These are phyloP conservation scores for Polyommatus iphigenia DNA, from an alignment of 2,888 invertebrate genomes.

Conservation along the genomic window DNA sequence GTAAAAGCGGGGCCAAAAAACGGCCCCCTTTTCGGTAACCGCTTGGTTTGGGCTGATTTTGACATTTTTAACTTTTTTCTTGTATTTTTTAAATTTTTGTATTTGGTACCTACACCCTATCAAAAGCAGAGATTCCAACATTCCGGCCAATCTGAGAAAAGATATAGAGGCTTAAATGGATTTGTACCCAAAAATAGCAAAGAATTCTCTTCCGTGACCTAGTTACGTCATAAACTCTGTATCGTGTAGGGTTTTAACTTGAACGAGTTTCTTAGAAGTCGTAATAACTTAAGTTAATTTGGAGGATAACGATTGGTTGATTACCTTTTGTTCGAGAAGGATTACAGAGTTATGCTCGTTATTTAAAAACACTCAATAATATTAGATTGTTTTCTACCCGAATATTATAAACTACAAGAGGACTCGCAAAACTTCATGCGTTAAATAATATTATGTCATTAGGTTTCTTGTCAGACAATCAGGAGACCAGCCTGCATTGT, in stretches of 20 bases:
- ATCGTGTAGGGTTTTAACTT: slow-evolving; percentile 16
- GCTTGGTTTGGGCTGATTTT: too few species aligned
- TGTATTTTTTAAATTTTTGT: not conserved
- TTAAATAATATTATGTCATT: too few species aligned
- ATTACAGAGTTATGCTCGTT: not conserved
- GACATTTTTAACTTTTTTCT: too few species aligned
- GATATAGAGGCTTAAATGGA: not conserved
- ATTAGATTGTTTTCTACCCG: too few species aligned
- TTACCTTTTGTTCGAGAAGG: not conserved
- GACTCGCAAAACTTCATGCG: too few species aligned
- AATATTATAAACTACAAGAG: too few species aligned
- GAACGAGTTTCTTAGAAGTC: slow-evolving; percentile 8
- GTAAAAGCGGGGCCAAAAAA: too few species aligned
- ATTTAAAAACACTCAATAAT: not conserved
- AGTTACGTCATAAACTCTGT: slow-evolving; percentile 12
- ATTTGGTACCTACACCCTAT: not conserved
- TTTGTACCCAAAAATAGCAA: not conserved
- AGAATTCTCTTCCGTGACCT: slow-evolving; percentile 13
- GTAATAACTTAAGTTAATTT: slow-evolving; percentile 21
- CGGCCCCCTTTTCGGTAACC: too few species aligned
- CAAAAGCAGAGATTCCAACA: not conserved
- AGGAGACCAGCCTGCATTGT: too few species aligned
- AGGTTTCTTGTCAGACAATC: too few species aligned
- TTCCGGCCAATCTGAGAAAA: not conserved
- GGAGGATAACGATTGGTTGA: not conserved